Conservation (phyloP, 2,797 vertebrate genomes). For the Ptychadena robeensis region DNA sequence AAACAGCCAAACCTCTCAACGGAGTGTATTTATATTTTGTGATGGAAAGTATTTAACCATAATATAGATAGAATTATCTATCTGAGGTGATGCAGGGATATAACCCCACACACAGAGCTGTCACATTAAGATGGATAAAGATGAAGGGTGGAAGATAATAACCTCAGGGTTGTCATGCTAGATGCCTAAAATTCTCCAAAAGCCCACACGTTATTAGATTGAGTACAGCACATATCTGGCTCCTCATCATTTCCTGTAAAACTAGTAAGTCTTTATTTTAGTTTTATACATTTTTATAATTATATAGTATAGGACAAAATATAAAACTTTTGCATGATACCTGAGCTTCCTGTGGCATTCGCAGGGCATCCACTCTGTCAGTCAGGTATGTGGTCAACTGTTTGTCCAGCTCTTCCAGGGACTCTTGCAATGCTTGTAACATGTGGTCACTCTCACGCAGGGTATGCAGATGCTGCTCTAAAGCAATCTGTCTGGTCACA, state of each 20-base stretch:
- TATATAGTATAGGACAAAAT: neutral
- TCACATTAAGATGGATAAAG: no score
- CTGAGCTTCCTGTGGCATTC: constrained; percentile 94
- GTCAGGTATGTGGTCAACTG: constrained; percentile 93
- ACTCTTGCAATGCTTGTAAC: constrained; percentile 87
- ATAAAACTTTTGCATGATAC: constrained; percentile 69
- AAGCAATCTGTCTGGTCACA: constrained; percentile 83
- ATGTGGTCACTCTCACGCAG: constrained; percentile 85
- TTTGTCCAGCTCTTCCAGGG: constrained; percentile 87
- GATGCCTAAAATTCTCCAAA: neutral
- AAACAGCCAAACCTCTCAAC: no score
- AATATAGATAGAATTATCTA: no score
- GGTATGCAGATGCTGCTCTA: constrained; percentile 88
- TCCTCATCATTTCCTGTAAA: neutral
- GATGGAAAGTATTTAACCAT: no score
- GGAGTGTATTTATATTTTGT: no score
- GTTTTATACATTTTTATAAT: no score
- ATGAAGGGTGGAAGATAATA: no score
- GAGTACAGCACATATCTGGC: no score
- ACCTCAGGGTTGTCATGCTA: no score
- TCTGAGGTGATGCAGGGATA: no score
- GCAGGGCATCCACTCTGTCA: constrained; percentile 91
- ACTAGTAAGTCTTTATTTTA: neutral
- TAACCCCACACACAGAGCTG: no score
- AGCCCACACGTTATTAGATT: neutral